Base-by-base conservation (phyloP, 2,797 vertebrate species). In the Hippoglossus hippoglossus region DNA sequence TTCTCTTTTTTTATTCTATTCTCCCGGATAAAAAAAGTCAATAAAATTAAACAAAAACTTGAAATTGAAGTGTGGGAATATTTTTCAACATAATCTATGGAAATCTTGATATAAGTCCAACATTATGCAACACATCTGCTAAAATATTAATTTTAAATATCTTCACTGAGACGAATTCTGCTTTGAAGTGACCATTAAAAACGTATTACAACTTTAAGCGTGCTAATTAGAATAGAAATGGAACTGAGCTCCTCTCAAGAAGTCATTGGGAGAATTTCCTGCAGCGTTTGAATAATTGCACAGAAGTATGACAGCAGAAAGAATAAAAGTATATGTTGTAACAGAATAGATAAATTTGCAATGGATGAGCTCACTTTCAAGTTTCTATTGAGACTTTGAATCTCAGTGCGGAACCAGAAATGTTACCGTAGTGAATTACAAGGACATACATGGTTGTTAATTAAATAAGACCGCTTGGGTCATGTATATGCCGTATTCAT, bases 381-480 rank as follows among this genome's bases (percentile, higher is more conserved):
- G 21, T 19, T 53, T 87, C 62, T 81, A 69, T 28, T 46, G 57
- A 83, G 79, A 74, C 68, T 73, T 85, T 63, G 75, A 65, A 52
- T 62, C 31, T 52, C 44, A 19, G 21, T 5, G 67, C 55, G 25
- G 65, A 65, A 58, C n/a, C 22, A 53, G n/a, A 36, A 53, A 49
- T 39, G 62, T 66, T 68, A 80, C 36, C 2, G 22, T 16, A 65
- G 36, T 47, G 58, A 81, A 79, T 71, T 67, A 39, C 36, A 39
- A 21, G 77, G 22, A 85, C 68, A 75, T 67, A 82, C 79, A 79
- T 16, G 11, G 22, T 79, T 51, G 22, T 54, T 67, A 84, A 88
- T 77, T 25, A 66, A 77, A 69, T 64, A 24, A 71, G 64, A 73
- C 69, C 52, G 52, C 34, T 19, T 13, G 26, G 60, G 36, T 74